Base-by-base conservation (phyloP, 2,888 invertebrate species). In the Coelinius sp. region DNA sequence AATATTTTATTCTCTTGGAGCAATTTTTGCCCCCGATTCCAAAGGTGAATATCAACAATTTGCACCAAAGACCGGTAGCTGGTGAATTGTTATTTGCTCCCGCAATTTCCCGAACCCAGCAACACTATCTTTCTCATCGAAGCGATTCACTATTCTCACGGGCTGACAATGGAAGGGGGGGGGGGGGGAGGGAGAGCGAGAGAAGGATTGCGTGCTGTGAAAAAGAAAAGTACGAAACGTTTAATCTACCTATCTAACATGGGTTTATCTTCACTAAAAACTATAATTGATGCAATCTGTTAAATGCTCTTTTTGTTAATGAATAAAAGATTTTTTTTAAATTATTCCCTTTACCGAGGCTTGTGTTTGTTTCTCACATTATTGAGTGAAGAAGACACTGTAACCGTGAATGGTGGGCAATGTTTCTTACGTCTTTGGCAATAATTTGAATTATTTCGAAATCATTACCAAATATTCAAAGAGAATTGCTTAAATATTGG, bases 51-150 rank as follows among this genome's bases (percentile, higher is more conserved):
- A 49, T 20, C 2, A 49, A 6, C 14, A 63, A 63, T 63, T 38
- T 63, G 14, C 59, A 14, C 4, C 41, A 24, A 41, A 63, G 25
- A 63, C 63, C 63, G 38, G 63, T 63, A 63, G 63, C 63, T 25
- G 20, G 38, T 63, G n/a, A 41, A 41, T 63, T 63, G 44, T 63
- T 63, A 41, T 24, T 63, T n/a, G 25, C 41, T 63, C 41, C 41
- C 24, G 24, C 24, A n/a, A 63, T 35, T 41, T 41, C n/a, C 22
- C 17, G 35, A 20, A 63, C 22, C 38, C 46, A 49, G 41, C 31
- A 38, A 38, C 63, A 63, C 63, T 41, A 63, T 63, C 63, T 63
- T 63, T 63, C 41, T 63, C 63, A 63, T 63, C 63, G 41, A 38
- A 63, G 14, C 38, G 41, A 63, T 24, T 63, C 63, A 24, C 38